Base-by-base conservation (phyloP, 2,113 vertebrate species). In the Anarrhichthys ocellatus region DNA sequence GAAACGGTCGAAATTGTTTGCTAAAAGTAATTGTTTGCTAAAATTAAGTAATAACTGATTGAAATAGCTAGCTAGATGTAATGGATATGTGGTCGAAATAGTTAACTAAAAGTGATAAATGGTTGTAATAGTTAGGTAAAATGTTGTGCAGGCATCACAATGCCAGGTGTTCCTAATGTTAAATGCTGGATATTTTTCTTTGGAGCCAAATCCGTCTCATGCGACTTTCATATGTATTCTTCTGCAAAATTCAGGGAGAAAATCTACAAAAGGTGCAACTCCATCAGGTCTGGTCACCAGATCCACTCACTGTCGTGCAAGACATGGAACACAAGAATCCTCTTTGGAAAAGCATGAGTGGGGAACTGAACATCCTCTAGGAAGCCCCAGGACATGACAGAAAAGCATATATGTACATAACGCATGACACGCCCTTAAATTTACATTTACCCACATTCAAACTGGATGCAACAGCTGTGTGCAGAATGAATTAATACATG, bases 401-500 rank as follows among this genome's bases (percentile, higher is more conserved):
- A 7, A 48, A 78, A 7, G 24, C 78, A 15, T 59, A 22, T 40
- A 76, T 65, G 69, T 62, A 87, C 67, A 65, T 40, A 56, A 58
- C 17, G 13, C 76, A 73, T 8, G 50, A 7, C 63, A 74, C 46
- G 52, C 68, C 80, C 82, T 84, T 87, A 85, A 85, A 88, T 70
- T 69, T 69, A 71, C 87, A 91, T 89, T 81, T 54, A 87, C 6
- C 61, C 68, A 77, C 83, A 54, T 88, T 88, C 81, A 73, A 67
- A 75, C 29, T 48, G 59, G 70, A 87, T 66, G 71, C 80, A 83
- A 84, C 87, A 91, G 81, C 84, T 91, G 87, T 76, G 75, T 73
- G 69, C 48, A 80, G 71, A 82, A 80, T 70, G 65, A 82, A 87
- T 83, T 48, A 64, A 67, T 72, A 59, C 83, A 64, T 76, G 85